Percentiles rank a stretch among this genome's conserved stretches.
Evolutionary conservation across 2,888 invertebrate species (phyloP).

Genomic region (Lasioglossum vierecki): DNA sequence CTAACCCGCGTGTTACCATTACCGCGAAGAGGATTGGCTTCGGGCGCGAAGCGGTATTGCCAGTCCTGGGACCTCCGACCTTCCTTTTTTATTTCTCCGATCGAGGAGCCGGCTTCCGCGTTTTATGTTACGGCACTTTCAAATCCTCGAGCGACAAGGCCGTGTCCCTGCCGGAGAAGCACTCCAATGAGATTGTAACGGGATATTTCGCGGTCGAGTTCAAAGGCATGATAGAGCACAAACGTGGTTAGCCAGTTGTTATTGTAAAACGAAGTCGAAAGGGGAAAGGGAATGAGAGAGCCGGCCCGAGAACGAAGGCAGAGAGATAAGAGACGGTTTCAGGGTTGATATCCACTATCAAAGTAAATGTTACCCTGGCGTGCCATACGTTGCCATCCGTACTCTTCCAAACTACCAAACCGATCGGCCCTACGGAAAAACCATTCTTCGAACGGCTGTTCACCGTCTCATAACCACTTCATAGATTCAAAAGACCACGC

Average conservation of each 20-base stretch:
- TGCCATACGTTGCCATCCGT: conserved; percentile 75
- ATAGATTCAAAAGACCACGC: conserved; percentile 59
- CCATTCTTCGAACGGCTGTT: conserved; percentile 58
- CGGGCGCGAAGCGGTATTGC: neutral
- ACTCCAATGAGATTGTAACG: conserved; percentile 33
- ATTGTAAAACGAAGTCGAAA: conserved; percentile 47
- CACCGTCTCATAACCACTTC: conserved; percentile 67
- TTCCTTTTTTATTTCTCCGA: conserved; percentile 14
- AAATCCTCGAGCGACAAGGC: conserved; percentile 10
- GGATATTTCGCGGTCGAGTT: conserved; percentile 44
- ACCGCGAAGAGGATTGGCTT: conserved; percentile 38
- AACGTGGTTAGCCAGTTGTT: conserved; percentile 58
- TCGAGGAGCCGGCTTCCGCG: conserved; percentile 6
- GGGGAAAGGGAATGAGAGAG: conserved; percentile 32
- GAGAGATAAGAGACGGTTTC: conserved; percentile 49
- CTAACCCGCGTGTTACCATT: conserved; percentile 24
- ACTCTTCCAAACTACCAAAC: conserved; percentile 74
- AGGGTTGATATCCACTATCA: conserved; percentile 75
- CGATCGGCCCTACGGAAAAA: conserved; percentile 59
- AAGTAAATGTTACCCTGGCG: conserved; percentile 76
- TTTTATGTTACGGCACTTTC: conserved; percentile 37
- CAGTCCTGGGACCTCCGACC: neutral
- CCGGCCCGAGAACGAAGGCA: conserved; percentile 10
- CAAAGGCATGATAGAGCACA: conserved; percentile 45
- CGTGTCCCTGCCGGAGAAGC: neutral